Base-by-base conservation (phyloP, 2,888 invertebrate genomes). In the Schizotus pectinicornis region DNA sequence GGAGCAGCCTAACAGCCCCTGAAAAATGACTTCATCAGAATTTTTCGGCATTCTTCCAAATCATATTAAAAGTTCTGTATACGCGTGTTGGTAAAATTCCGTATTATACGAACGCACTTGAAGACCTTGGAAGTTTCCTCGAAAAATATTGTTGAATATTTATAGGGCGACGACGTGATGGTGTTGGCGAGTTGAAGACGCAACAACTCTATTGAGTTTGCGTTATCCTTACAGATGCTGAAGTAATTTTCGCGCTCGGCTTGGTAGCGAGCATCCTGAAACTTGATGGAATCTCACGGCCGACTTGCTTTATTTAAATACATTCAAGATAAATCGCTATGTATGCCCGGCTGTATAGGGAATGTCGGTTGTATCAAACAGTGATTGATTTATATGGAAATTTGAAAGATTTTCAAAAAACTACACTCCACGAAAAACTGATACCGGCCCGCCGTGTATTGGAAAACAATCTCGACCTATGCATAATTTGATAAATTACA, bases 281-380 rank as follows among this genome's bases (percentile, higher is more conserved):
- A 68, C 74, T 73, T 73, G 74, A 74, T 77, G 72, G 72, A 76
- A 75, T 74, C 73, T 73, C 74, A 75, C 76, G 74, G 73, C 65
- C 73, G 71, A 75, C 72, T 73, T 72, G 67, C 67, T 75, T 76
- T 75, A 77, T 77, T 76, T 74, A 76, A 74, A 75, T 74, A 74
- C 71, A 68, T 67, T 58, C 61, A 63, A 72, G 72, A 73, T 72
- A 70, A 72, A 71, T 71, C 68, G 69, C 66, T 64, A 56, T 61
- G 61, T 64, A 65, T 63, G 67, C 61, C 61, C 62, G 61, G 54
- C 51, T 62, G 58, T 56, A 61, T 59, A 50, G 61, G 56, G 54
- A 61, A 63, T 64, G 57, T 63, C 65, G 65, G 68, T 63, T 68
- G 65, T 64, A 64, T 61, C 60, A 67, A 64, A 59, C 65, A 63